These are phyloP conservation scores for Neofelis nebulosa DNA, from an alignment of 2,113 vertebrate genomes.

Conservation along the genomic window DNA sequence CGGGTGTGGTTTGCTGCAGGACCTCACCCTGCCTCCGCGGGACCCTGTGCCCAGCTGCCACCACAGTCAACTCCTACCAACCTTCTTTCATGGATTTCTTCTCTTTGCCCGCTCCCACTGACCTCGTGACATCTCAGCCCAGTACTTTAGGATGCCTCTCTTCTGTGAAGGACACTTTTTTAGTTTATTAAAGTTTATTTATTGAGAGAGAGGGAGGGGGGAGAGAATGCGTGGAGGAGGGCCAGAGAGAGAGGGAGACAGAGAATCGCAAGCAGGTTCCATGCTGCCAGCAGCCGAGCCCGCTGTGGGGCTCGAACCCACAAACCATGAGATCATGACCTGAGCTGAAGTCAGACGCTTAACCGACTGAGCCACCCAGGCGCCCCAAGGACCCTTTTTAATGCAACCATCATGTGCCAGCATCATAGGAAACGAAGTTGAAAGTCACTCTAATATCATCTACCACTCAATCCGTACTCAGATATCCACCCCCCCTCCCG, in stretches of 20 bases:
- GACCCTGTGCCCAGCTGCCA: not conserved
- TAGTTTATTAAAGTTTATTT: not conserved
- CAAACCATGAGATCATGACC: not conserved
- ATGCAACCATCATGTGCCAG: not conserved
- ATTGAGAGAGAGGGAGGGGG: not conserved
- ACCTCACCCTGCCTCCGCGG: fast-evolving
- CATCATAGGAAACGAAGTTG: not conserved
- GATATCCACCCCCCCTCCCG: not conserved
- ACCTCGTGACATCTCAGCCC: not conserved
- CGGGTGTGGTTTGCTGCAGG: too few species aligned
- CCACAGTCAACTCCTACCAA: fast-evolving
- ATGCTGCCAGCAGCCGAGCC: not conserved
- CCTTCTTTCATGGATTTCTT: not conserved
- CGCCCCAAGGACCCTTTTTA: not conserved
- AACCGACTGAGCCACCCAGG: not conserved
- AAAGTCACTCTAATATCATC: not conserved
- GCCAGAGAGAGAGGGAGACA: not conserved
- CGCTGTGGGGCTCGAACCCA: not conserved
- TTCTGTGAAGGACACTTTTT: not conserved
- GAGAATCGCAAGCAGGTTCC: not conserved
- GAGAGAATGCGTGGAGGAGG: not conserved
- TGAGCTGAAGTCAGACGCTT: not conserved
- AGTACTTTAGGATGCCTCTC: fast-evolving
- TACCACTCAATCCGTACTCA: not conserved
- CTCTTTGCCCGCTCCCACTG: not conserved